phyloP scores from a whole-genome alignment of 2,888 invertebrate genomes.

The Hoplodrina blanda region DNA sequence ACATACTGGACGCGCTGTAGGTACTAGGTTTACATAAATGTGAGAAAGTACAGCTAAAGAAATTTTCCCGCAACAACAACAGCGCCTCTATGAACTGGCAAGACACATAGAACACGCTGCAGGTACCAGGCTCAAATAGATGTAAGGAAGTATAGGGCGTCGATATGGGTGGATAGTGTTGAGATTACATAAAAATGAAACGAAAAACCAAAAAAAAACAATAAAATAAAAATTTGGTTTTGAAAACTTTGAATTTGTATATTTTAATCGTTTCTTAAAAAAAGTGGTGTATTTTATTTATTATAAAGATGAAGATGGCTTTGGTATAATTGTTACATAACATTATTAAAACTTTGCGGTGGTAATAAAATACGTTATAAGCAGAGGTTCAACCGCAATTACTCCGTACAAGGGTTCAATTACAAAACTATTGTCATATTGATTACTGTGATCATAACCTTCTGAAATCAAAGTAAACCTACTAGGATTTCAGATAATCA shows the following conservation, averaged over 20 bases:
- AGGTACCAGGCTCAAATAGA: conserved; percentile 25
- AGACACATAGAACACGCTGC: conserved; percentile 5
- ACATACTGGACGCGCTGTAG: conserved; percentile 21
- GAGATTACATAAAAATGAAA: too few species aligned
- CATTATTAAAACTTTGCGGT: not conserved
- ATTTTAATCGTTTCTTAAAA: not conserved
- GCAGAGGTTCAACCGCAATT: conserved; percentile 10
- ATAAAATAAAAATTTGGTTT: too few species aligned
- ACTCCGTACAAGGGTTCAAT: conserved; percentile 8
- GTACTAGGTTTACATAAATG: conserved; percentile 20
- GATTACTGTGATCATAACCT: not conserved
- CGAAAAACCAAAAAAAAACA: too few species aligned
- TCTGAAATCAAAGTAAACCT: not conserved
- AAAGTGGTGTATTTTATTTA: not conserved
- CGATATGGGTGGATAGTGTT: not conserved
- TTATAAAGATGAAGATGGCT: not conserved
- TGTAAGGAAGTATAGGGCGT: not conserved
- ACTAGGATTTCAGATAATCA: too few species aligned
- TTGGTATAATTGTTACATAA: not conserved
- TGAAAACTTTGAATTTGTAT: not conserved
- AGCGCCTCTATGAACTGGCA: conserved; percentile 4
- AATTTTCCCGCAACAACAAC: not conserved
- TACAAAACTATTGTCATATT: conserved; percentile 21
- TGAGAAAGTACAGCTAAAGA: not conserved
- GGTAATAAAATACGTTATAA: conserved; percentile 2